Evolutionary conservation across 2,797 vertebrate species (phyloP).

Genomic region (Cacajao melanocephalus): DNA sequence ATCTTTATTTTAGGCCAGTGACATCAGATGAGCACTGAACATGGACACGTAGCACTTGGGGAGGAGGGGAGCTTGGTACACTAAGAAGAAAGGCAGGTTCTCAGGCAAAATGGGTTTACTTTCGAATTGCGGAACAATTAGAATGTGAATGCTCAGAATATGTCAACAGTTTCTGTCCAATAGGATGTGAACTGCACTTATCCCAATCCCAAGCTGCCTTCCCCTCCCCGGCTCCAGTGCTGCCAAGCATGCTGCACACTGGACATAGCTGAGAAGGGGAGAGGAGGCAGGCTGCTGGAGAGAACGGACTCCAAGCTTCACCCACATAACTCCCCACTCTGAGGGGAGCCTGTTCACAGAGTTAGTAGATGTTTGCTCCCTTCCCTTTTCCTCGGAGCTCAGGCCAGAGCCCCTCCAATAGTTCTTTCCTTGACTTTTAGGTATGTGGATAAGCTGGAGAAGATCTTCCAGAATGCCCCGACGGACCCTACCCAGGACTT

Average conservation of each 20-base stretch:
- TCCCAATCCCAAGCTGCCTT: background rate
- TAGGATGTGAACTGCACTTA: background rate
- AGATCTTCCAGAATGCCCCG: slow-evolving; percentile 95
- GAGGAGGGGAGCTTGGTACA: background rate
- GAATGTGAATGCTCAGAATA: background rate
- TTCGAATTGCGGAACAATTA: background rate
- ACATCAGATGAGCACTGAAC: background rate
- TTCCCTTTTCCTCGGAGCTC: background rate
- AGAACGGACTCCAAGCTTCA: background rate
- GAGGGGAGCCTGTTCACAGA: background rate
- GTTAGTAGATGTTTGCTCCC: background rate
- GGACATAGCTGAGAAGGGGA: background rate
- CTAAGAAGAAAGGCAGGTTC: background rate
- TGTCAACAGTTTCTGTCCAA: background rate
- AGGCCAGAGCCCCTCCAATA: background rate
- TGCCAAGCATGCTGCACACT: background rate
- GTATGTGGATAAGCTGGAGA: slow-evolving; percentile 96
- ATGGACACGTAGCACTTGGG: background rate
- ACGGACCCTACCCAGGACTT: slow-evolving; percentile 98
- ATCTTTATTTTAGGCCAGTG: slow-evolving; percentile 48
- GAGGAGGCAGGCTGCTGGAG: background rate
- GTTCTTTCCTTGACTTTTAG: slow-evolving; percentile 80
- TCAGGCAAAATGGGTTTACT: background rate
- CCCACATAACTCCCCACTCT: background rate
- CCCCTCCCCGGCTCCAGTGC: background rate